Conservation (phyloP, 2,797 vertebrate genomes). For the Melanotaenia pygmaea region DNA sequence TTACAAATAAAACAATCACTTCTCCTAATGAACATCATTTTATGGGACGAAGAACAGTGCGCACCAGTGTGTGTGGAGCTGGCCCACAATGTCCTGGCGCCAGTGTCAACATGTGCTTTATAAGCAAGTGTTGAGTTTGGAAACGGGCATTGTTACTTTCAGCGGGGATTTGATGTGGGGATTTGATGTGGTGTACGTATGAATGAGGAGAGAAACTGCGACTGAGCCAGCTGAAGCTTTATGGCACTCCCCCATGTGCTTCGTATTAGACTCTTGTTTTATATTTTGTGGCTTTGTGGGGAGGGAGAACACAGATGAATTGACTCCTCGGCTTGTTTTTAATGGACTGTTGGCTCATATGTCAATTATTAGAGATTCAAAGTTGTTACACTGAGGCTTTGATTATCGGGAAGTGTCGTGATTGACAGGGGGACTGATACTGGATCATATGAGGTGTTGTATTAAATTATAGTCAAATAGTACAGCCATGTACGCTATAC, state of each 20-base stretch:
- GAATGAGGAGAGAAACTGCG: constrained; percentile 64
- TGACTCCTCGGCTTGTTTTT: constrained; percentile 59
- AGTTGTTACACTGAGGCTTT: constrained; percentile 18
- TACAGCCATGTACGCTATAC: neutral
- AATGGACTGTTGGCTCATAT: constrained; percentile 60
- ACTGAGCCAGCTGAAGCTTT: constrained; percentile 56
- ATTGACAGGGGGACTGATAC: constrained; percentile 22
- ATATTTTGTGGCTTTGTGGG: constrained; percentile 52
- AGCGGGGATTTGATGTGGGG: constrained; percentile 69
- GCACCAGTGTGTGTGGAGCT: constrained; percentile 21
- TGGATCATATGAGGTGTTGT: neutral
- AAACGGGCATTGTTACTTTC: constrained; percentile 64
- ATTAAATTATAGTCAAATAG: constrained; percentile 18
- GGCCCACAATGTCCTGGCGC: constrained; percentile 46
- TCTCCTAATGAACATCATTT: constrained; percentile 48
- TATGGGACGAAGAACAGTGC: constrained; percentile 16
- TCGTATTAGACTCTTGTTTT: constrained; percentile 61
- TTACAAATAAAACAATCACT: constrained; percentile 41
- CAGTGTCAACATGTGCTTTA: constrained; percentile 67
- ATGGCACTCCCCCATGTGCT: constrained; percentile 58
- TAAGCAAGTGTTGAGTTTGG: constrained; percentile 75
- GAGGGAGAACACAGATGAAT: constrained; percentile 37
- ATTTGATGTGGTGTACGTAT: constrained; percentile 66
- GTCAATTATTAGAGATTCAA: constrained; percentile 60
- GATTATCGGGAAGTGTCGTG: constrained; percentile 18